Base-by-base conservation (phyloP, 2,888 invertebrate species). In the Agrochola lota region DNA sequence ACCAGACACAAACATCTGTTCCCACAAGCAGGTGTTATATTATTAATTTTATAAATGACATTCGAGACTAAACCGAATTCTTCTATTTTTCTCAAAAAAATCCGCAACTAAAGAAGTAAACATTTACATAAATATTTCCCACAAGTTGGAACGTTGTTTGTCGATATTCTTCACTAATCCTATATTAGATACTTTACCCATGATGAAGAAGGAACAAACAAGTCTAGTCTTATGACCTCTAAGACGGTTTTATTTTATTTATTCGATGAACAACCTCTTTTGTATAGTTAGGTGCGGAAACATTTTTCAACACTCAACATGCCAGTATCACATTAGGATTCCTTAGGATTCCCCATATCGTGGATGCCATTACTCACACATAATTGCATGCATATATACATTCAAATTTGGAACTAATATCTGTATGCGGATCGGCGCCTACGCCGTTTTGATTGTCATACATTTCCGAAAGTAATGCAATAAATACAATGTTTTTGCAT, bases 391-490 rank as follows among this genome's bases (percentile, higher is more conserved):
- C 83, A 70, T 5, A 15, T 46, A 46, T 9, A 64, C 57, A 85
- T 85, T 71, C n/a, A 76, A 83, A 83, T 69, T 71, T 72, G 69
- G 83, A 83, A 62, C 57, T 72, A 5, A 57, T 66, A 81, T 82
- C 71, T 71, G 71, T 86, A 83, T 83, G 83, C 86, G 69, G 43
- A 68, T 63, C 46, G 57, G 69, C 35, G 43, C 57, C 77, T 69
- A 49, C 43, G 78, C 64, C 83, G 64, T 77, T 72, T 62, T 62
- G 35, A 57, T 77, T 83, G 83, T 86, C 83, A 83, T 83, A 83
- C 72, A 86, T 83, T 83, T 83, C 86, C 83, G 83, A 83, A 59
- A 52, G 69, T 69, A 72, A 66, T 67, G 69, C 35, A 70, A 83
- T 83, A 83, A 83, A 83, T 85, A 64, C 8, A 35, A 75, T 60